Base-by-base conservation (phyloP, 1,140 invertebrate genomes). In the Drosophila sucinea region DNA sequence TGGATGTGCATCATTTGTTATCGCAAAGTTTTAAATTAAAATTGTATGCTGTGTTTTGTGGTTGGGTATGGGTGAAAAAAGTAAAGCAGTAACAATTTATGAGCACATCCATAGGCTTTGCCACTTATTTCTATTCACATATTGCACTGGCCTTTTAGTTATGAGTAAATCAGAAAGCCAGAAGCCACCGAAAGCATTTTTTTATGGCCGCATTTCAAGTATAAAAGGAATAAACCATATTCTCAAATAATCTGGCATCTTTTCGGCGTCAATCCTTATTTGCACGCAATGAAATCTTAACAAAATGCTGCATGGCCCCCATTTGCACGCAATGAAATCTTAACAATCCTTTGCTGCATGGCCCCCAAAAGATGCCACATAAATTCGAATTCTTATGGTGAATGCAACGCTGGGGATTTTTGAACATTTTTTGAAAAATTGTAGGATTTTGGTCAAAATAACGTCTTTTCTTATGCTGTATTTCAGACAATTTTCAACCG, bases 11-110 rank as follows among this genome's bases (percentile, higher is more conserved):
- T 90, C 84, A 89, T 89, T 89, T 89, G 85, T 89, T 89, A 89
- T 89, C 84, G 77, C 84, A 78, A 89, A 89, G 85, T 89, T 89
- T 89, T 81, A 89, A 89, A 89, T 89, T 89, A 89, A 89, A 85
- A 89, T 66, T 57, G 80, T 25, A 54, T 61, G 56, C 67, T 51
- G 35, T 51, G 8, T 51, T 51, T 27, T 27, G 44, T 51, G 25
- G 44, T 8, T 27, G 44, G 44, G 2, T 51, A 73, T 63, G 66
- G 54, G 30, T 17, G 47, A 38, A 47, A 27, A 10, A 57, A 27
- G 44, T 25, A 54, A 30, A 44, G 25, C 33, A 38, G 25, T 58
- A 77, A 51, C 44, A 51, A 89, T 89, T 89, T 89, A 89, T 89
- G 71, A 63, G 85, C 80, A 58, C 66, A 68, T 75, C 82, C 70